Evolutionary conservation across 2,113 vertebrate genomes (phyloP).

Genomic region (Rhagologus leucostigma): DNA sequence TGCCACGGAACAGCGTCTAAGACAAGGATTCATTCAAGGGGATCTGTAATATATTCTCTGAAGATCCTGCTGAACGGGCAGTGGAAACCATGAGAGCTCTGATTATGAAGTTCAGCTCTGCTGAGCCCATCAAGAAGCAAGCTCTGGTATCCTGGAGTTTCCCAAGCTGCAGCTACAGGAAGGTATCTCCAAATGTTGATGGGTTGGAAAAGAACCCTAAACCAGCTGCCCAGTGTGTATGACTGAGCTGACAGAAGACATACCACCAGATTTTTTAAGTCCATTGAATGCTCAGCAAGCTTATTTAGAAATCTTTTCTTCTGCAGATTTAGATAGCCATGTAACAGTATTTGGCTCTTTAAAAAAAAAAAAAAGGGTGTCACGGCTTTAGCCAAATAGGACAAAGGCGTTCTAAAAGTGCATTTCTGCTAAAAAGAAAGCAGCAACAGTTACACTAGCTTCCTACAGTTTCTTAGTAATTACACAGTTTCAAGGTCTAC

Average conservation of each 20-base stretch:
- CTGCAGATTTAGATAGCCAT: not conserved
- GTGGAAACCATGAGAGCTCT: not conserved
- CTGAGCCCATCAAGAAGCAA: not conserved
- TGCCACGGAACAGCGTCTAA: not conserved
- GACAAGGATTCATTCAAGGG: conserved; percentile 25
- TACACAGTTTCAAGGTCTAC: conserved; percentile 61
- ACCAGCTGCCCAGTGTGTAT: not conserved
- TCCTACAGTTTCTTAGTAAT: conserved; percentile 58
- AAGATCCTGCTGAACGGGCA: not conserved
- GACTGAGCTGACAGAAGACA: not conserved
- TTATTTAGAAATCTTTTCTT: not conserved
- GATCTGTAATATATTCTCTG: conserved; percentile 2
- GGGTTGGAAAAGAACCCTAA: not conserved
- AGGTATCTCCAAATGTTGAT: not conserved
- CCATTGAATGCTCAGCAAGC: not conserved
- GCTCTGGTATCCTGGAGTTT: not conserved
- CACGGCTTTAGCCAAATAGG: not conserved
- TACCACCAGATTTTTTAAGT: not conserved
- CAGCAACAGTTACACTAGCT: conserved; percentile 45
- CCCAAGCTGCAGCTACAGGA: not conserved
- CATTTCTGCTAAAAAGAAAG: conserved; percentile 22
- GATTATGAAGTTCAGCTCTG: not conserved
- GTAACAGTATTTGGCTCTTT: not conserved
- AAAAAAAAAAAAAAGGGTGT: not conserved
- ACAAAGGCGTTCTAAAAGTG: conserved; percentile 16